Evolutionary conservation across 2,113 vertebrate species (phyloP), one percentile per base, ranked within the genome.

Genomic region (Tympanuchus pallidicinctus): DNA sequence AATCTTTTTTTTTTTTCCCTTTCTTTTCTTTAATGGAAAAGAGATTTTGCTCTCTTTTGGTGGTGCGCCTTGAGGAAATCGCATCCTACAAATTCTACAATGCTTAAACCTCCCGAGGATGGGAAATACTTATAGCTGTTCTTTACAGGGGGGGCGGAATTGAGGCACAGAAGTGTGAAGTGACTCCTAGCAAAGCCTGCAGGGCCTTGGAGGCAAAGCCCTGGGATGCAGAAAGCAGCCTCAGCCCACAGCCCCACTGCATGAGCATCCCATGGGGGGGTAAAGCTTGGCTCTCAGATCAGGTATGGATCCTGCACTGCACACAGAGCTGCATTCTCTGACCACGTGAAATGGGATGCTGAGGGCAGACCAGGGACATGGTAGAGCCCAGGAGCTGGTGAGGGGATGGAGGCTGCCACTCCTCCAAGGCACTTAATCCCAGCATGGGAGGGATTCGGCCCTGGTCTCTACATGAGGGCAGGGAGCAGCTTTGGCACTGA

Each of bases 401-500:
- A 28, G 38, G 25, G 61, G 38, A 40, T 22, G 38, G 61, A 40
- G 61, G 38, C 61, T 40, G 61, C 61, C 7, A 27, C 61, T 40
- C 61, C 61, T 40, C 38, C 61, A 64, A 64, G 61, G 61, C 61
- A 64, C 61, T 64, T 64, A 64, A 64, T 38, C 38, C 61, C 61
- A 64, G 61, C 38, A 0, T 5, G 30, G 86, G 80, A 71, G 86
- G 34, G 82, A 36, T 81, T 78, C 64, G 88, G 69, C 67, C 40
- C 82, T 60, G 42, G 82, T 50, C 82, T 38, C n/a, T 80, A 79
- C 3, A 0, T n/a, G 13, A 80, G 45, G 82, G 71, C 67, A 45
- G 92, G 87, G 59, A 92, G 56, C 79, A 91, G 90, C 75, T 92
- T 88, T 80, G 88, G 75, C 64, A 88, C 75, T 0, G 13, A 88